Evolutionary conservation across 2,113 vertebrate genomes (phyloP), one percentile per base, ranked within the genome.

Genomic region (Meleagris gallopavo): DNA sequence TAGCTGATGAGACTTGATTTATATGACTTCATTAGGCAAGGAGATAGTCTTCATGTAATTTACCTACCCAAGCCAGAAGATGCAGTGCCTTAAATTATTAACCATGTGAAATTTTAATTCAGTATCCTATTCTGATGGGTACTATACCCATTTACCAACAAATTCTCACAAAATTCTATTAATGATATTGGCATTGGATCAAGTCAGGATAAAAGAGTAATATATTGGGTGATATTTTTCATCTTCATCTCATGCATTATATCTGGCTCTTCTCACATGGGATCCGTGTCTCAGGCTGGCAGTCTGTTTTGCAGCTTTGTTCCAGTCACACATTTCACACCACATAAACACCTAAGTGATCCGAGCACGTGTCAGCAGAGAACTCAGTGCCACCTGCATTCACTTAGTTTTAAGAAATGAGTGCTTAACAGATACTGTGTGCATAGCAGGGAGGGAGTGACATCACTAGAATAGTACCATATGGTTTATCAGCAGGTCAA

Each of bases 401-500:
- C 80, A 45, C 55, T 48, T 19, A 29, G 8, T 14, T 29, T 29
- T 66, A 45, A 71, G 60, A 45, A 93, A 80, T 9, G 7, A 88
- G 34, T 60, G 21, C 64, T 87, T 76, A 87, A 69, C 30, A 73
- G 48, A 16, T 30, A 40, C 58, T 15, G 3, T n/a, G 43, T 48
- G 12, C n/a, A 20, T 48, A 38, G 60, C 11, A 45, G n/a, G 40
- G 57, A 70, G 50, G 40, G 41, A 91, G 8, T 54, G 64, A 80
- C 69, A 77, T 50, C 32, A 30, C 38, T n/a, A 38, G 25, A 60
- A 76, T 36, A 17, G 46, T 13, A 71, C 36, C 29, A 40, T 77
- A 86, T 40, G 61, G 34, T 41, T 93, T 90, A 83, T 36, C 72
- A 90, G 61, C 41, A 74, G 77, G 83, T 93, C 66, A 75, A 32